Evolutionary conservation across 2,888 invertebrate species (phyloP).

Genomic region (Mayetiola destructor): DNA sequence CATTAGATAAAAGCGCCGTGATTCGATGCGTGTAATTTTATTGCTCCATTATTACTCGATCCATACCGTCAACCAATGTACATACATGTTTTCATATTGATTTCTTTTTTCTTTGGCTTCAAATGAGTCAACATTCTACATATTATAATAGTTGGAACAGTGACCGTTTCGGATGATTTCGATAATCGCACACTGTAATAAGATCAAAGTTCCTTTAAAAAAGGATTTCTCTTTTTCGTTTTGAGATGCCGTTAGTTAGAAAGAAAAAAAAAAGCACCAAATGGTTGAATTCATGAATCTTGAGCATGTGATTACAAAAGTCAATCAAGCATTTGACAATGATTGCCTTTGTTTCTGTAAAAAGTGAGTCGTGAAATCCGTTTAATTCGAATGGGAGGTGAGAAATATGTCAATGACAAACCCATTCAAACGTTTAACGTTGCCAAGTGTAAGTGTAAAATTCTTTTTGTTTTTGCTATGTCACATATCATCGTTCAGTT

Average conservation of each 20-base stretch:
- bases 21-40: constrained; percentile 11
- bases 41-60: not conserved
- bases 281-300: too few relatives aligned
- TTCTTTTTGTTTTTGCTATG: not conserved
- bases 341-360: constrained; percentile 9
- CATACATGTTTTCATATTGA: too few relatives aligned
- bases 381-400: constrained; percentile 8
- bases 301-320: too few relatives aligned
- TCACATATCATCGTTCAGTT: not conserved
- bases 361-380: not conserved
- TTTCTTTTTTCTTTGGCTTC: not conserved
- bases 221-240: too few relatives aligned
- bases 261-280: too few relatives aligned
- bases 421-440: not conserved
- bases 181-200: not conserved
- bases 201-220: constrained; percentile 4
- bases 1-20: not conserved
- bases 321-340: constrained; percentile 8
- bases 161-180: too few relatives aligned
- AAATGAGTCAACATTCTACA: not conserved
- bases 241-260: too few relatives aligned
- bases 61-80: too few relatives aligned
- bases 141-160: not conserved
- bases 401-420: not conserved
- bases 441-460: not conserved